Base-by-base conservation (phyloP, 2,888 invertebrate species). In the Agrotis clavis region DNA sequence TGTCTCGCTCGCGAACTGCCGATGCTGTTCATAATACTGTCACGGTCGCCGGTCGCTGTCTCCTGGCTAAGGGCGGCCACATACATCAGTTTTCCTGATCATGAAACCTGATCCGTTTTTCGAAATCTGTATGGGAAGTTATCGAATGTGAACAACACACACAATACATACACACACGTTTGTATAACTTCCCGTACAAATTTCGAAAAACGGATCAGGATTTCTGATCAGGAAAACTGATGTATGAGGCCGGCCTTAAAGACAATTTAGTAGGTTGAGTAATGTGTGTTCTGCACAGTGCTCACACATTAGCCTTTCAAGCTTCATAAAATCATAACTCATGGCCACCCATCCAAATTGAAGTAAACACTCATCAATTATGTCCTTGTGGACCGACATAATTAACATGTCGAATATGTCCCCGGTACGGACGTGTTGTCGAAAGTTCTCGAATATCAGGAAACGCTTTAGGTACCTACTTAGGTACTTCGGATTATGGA, bases 281-380 rank as follows among this genome's bases (percentile, higher is more conserved):
- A 13, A 41, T 53, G 51, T 75, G n/a, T 79, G 57, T 59, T 63
- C 51, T 21, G n/a, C 21, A 60, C 60, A 76, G 18, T 50, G 53
- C 65, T 60, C 48, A 74, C 50, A 80, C 66, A 65, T 76, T 74
- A 74, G 54, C 74, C 47, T 16, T 74, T 41, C 59, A 57, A 6
- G 50, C 35, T 59, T 62, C 47, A 54, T n/a, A n/a, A n/a, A n/a
- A n/a, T n/a, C n/a, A n/a, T 50, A 14, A 73, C 25, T 60, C 45
- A 65, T 25, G 63, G 14, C 30, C 47, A 54, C n/a, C 45, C 41
- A 41, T 54, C 57, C n/a, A 54, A 63, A 67, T 59, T 72, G n/a
- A 66, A 25, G 71, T 59, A 78, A 72, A 72, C 72, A 82, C 21
- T 79, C 63, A 73, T 82, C 57, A 82, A 82, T 68, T 72, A 70